Conservation (phyloP, 64 coral and sea anemone genomes). For the Pocillopora verrucosa region DNA sequence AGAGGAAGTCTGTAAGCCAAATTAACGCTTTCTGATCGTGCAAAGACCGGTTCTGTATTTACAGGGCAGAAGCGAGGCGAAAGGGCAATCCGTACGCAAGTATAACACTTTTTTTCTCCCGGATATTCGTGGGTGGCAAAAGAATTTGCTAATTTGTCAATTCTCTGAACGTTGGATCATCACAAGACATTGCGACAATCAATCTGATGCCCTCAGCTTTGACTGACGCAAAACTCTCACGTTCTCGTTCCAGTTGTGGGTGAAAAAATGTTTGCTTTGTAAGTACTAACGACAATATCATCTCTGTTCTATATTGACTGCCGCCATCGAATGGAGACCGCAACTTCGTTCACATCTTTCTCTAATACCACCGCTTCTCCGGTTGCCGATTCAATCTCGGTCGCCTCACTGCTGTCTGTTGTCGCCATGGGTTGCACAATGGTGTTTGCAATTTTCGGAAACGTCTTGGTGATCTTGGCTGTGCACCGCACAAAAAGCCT, state of each 20-base stretch:
- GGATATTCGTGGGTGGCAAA: neutral
- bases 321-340: too few relatives aligned
- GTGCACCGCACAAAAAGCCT: conserved; percentile 73
- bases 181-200: neutral
- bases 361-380: neutral
- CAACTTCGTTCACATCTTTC: too few relatives aligned
- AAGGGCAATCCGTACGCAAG: neutral
- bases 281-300: too few relatives aligned
- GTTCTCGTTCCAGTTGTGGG: too few relatives aligned
- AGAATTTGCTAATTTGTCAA: neutral
- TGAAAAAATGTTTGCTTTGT: too few relatives aligned
- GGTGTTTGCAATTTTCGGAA: conserved; percentile 73
- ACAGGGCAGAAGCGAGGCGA: neutral
- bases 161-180: neutral
- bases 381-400: neutral
- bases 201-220: too few relatives aligned
- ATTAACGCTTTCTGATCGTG: neutral
- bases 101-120: neutral
- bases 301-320: too few relatives aligned
- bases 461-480: conserved; percentile 64
- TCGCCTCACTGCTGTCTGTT: neutral
- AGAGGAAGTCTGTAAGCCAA: neutral
- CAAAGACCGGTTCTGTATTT: neutral
- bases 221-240: too few relatives aligned
- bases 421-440: conserved; percentile 52